A percentile compares a stretch with the other conserved stretches of the same genome.
Evolutionary conservation across 2,888 invertebrate species (phyloP).

Genomic region (Drosophila gaucha): DNA sequence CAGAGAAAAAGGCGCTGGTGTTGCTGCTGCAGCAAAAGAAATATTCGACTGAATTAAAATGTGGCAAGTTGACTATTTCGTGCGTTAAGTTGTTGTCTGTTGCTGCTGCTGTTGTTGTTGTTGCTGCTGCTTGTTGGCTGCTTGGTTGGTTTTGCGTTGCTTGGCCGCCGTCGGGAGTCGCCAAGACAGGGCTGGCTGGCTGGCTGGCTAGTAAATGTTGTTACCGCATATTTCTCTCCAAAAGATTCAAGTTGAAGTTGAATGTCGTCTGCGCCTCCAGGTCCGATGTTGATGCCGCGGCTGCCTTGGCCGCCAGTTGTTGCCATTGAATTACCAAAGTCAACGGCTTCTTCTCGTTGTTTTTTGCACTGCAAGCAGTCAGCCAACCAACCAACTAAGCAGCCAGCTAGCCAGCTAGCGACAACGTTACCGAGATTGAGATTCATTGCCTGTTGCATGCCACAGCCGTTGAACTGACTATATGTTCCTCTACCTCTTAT

Average conservation of each 20-base stretch:
- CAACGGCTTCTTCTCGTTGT: slow-evolving; percentile 60
- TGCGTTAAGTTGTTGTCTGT: slow-evolving; percentile 51
- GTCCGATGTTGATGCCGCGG: slow-evolving; percentile 25
- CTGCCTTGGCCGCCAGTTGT: slow-evolving; percentile 45
- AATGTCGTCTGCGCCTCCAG: slow-evolving; percentile 60
- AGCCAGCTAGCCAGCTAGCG: slow-evolving; percentile 36
- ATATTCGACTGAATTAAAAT: slow-evolving; percentile 81
- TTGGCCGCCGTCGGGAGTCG: slow-evolving; percentile 19
- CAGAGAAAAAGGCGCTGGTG: slow-evolving; percentile 15
- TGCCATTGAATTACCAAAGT: slow-evolving; percentile 78
- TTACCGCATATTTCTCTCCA: slow-evolving; percentile 74
- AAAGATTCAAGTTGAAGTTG: slow-evolving; percentile 72
- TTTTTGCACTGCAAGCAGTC: slow-evolving; percentile 16
- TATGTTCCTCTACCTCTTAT: slow-evolving; percentile 22
- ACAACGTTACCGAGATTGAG: slow-evolving; percentile 70
- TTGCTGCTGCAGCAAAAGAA: slow-evolving; percentile 45
- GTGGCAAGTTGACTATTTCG: slow-evolving; percentile 79
- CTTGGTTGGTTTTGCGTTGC: slow-evolving; percentile 39
- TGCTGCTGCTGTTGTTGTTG: slow-evolving; percentile 22
- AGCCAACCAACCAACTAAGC: slow-evolving; percentile 6
- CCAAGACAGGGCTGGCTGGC: slow-evolving; percentile 36
- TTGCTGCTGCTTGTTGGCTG: slow-evolving; percentile 29
- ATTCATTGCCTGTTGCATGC: slow-evolving; percentile 79
- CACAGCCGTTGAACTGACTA: slow-evolving; percentile 71
- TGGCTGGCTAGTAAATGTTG: slow-evolving; percentile 66